phyloP scores from a whole-genome alignment of 2,113 vertebrate species.

The Danionella cerebrum region DNA sequence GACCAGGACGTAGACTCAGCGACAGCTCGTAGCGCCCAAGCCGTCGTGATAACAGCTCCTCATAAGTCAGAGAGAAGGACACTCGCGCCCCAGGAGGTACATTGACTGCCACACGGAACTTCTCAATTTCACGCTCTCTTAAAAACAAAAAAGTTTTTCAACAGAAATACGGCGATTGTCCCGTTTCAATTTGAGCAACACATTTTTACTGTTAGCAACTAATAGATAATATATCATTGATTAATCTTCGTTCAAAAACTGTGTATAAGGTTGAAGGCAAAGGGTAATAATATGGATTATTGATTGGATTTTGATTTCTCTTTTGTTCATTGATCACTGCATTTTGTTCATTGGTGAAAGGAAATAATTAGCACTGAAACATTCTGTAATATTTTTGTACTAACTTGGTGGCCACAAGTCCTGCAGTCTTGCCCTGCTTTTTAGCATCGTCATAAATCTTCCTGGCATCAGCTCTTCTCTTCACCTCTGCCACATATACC shows the following conservation, averaged over 20 bases:
- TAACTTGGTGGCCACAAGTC: conserved; percentile 74
- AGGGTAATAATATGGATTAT: too few species aligned
- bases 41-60: conserved; percentile 67
- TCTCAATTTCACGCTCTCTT: conserved; percentile 73
- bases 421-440: conserved; percentile 71
- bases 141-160: too few species aligned
- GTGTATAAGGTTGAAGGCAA: too few species aligned
- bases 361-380: too few species aligned
- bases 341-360: too few species aligned
- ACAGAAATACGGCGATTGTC: neutral
- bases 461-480: conserved; percentile 72
- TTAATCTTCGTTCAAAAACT: too few species aligned
- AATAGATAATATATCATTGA: too few species aligned
- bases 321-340: too few species aligned
- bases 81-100: conserved; percentile 59
- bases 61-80: conserved; percentile 65
- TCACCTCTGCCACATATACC: conserved; percentile 70
- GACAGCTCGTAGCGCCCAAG: conserved; percentile 69
- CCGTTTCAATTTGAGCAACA: too few species aligned
- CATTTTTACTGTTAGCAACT: too few species aligned
- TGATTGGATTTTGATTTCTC: too few species aligned
- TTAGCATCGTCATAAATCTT: conserved; percentile 76
- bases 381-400: too few species aligned
- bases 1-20: conserved; percentile 62
- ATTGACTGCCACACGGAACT: conserved; percentile 69